A percentile compares a stretch with the other conserved stretches of the same genome.
These are phyloP conservation scores for Scomber japonicus DNA, from an alignment of 2,113 vertebrate species.

Conservation along the genomic window DNA sequence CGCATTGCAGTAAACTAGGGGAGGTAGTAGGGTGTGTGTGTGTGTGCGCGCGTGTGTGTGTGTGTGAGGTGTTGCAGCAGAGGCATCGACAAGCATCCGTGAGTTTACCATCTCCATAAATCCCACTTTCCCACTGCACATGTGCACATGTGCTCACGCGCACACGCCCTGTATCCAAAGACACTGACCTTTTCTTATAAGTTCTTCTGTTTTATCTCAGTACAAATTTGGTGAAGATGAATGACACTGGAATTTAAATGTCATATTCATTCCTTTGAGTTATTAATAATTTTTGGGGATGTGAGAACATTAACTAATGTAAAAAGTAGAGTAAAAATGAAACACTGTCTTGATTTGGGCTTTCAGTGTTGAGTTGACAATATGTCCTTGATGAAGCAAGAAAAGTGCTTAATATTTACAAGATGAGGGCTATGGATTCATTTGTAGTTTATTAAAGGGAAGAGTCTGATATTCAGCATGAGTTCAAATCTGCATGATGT, in stretches of 20 bases:
- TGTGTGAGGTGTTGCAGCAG: conserved; percentile 58
- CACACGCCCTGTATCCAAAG: conserved; percentile 29
- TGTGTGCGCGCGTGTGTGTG: conserved; percentile 25
- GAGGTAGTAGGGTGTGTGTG: conserved; percentile 58
- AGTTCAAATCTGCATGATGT: conserved; percentile 8
- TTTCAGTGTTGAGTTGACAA: not conserved
- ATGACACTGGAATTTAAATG: conserved; percentile 66
- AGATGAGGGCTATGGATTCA: conserved; percentile 3
- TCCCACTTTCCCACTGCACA: conserved; percentile 64
- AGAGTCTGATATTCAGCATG: not conserved
- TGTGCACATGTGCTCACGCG: conserved; percentile 31
- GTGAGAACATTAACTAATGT: not conserved
- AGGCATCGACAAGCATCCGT: conserved; percentile 75
- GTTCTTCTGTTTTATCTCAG: conserved; percentile 37
- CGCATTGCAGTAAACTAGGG: conserved; percentile 84
- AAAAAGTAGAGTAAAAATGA: conserved; percentile 1
- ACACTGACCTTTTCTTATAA: conserved; percentile 74
- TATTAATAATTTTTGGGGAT: conserved; percentile 57
- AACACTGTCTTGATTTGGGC: not conserved
- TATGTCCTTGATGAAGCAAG: not conserved
- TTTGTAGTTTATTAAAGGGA: conserved; percentile 12
- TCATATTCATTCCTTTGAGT: conserved; percentile 62
- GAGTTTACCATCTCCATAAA: conserved; percentile 79
- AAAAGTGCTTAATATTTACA: conserved; percentile 3
- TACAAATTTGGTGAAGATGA: conserved; percentile 36